phyloP scores from a whole-genome alignment of 2,797 vertebrate genomes.

The Scolopax rusticola region DNA sequence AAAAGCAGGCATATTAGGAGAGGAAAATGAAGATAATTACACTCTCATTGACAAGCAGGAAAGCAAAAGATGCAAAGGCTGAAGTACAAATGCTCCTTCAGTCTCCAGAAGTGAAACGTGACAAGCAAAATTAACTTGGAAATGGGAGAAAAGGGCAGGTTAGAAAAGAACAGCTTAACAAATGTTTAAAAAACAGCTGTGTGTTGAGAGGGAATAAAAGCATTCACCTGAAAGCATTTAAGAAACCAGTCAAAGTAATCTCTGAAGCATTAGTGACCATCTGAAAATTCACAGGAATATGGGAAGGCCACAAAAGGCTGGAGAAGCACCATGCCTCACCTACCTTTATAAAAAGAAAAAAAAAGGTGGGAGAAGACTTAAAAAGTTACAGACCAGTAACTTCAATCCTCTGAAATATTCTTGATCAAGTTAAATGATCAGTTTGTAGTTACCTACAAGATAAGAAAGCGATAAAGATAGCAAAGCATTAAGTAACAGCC shows the following conservation, averaged over 20 bases:
- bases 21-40: slow-evolving; percentile 4
- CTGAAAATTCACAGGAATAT: background rate
- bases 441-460: slow-evolving; percentile 68
- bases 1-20: background rate
- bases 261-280: slow-evolving; percentile 31
- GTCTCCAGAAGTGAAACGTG: background rate
- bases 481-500: slow-evolving; percentile 49
- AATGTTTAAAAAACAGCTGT: background rate
- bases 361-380: slow-evolving; percentile 48
- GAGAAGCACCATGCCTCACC: slow-evolving; percentile 63
- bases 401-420: slow-evolving; percentile 63
- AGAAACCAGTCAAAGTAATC: background rate
- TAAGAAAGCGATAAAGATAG: slow-evolving; percentile 68
- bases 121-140: background rate
- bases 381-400: slow-evolving; percentile 64
- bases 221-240: background rate
- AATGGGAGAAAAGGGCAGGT: background rate
- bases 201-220: background rate
- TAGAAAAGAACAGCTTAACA: background rate
- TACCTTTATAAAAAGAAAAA: slow-evolving; percentile 55
- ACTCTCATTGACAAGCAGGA: background rate
- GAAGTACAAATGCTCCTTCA: background rate
- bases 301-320: slow-evolving; percentile 35
- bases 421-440: slow-evolving; percentile 68
- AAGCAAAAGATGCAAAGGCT: background rate